phyloP scores from a whole-genome alignment of 1,140 invertebrate genomes.

The Orchestia grillus region DNA sequence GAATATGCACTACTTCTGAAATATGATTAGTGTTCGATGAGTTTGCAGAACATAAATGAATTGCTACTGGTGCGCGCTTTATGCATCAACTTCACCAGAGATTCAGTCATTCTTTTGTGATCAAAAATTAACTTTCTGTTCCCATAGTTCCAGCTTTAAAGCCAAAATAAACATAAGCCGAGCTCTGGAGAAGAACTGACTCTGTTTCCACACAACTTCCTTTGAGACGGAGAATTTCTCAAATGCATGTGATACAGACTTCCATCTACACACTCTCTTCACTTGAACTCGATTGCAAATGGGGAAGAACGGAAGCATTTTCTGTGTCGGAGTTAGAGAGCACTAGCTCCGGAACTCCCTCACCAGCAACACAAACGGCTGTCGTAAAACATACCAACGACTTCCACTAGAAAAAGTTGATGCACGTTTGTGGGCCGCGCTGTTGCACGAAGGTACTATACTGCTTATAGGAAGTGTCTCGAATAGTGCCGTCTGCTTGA shows the following conservation, averaged over 20 bases:
- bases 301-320: background rate
- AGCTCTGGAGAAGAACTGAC: background rate
- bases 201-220: background rate
- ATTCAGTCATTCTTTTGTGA: too few species aligned
- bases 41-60: too few species aligned
- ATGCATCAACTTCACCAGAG: too few species aligned
- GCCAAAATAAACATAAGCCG: background rate
- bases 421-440: background rate
- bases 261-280: background rate
- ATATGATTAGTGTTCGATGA: too few species aligned
- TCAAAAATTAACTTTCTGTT: too few species aligned
- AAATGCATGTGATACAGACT: background rate
- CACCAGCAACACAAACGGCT: conserved; percentile 1
- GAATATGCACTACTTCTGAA: too few species aligned
- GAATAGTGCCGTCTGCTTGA: conserved; percentile 17
- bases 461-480: conserved; percentile 48
- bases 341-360: background rate
- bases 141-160: background rate
- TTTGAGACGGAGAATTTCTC: background rate
- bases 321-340: conserved; percentile 3
- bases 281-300: conserved; percentile 44
- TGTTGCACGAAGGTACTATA: conserved; percentile 40
- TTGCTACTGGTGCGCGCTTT: too few species aligned
- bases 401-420: conserved; percentile 45
- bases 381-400: conserved; percentile 51